phyloP scores from a whole-genome alignment of 2,888 invertebrate genomes.

The Exocentrus adspersus region DNA sequence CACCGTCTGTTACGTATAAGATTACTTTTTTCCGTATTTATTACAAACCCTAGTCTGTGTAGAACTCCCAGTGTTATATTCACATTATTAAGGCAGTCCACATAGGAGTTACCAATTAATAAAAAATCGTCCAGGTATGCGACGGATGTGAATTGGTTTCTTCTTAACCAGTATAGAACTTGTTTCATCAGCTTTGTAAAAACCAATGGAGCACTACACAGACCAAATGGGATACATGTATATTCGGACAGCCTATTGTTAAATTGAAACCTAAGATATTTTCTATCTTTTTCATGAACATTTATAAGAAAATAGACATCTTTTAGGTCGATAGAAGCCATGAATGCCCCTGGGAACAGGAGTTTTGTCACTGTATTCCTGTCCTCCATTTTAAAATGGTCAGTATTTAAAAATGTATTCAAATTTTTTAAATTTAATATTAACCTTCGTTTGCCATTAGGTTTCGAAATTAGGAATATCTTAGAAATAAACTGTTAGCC shows the following conservation, averaged over 20 bases:
- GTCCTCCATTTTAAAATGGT: background rate
- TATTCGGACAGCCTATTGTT: background rate
- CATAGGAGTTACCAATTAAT: background rate
- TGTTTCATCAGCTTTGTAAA: background rate
- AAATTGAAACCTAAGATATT: background rate
- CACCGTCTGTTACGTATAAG: background rate
- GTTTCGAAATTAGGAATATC: background rate
- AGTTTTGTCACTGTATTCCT: background rate
- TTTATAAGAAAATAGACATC: background rate
- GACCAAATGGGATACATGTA: background rate
- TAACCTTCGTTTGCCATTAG: background rate
- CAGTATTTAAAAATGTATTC: background rate
- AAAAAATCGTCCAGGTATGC: background rate
- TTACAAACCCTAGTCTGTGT: background rate
- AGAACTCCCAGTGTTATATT: background rate
- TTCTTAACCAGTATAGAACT: background rate
- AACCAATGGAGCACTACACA: background rate
- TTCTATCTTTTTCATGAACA: background rate
- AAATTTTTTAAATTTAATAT: constrained; percentile 13
- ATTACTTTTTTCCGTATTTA: background rate
- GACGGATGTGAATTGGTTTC: background rate
- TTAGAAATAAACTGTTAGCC: background rate
- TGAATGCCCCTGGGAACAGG: background rate
- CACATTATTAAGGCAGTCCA: background rate
- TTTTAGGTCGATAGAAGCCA: background rate